These are phyloP conservation scores for Deilephila elpenor DNA, from an alignment of 2,888 invertebrate species.

Conservation along the genomic window DNA sequence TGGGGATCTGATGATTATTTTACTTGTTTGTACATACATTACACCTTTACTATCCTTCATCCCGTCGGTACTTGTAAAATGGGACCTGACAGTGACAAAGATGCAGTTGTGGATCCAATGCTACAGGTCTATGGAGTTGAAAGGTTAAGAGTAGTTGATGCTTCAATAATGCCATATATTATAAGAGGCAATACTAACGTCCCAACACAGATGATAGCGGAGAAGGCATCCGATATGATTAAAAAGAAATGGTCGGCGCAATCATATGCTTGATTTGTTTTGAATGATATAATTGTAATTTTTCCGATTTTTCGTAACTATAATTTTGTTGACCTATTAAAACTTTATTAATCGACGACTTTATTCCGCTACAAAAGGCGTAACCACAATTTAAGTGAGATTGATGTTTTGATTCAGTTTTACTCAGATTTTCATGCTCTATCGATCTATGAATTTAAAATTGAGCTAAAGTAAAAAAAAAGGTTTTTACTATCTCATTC, in stretches of 20 bases:
- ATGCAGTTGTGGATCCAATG: slow-evolving; percentile 87
- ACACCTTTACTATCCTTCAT: slow-evolving; percentile 89
- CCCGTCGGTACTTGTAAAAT: slow-evolving; percentile 89
- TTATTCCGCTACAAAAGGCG: too few species aligned
- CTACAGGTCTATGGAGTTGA: slow-evolving; percentile 86
- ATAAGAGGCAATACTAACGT: slow-evolving; percentile 92
- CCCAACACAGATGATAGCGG: slow-evolving; percentile 93
- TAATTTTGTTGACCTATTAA: too few species aligned
- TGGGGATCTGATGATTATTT: slow-evolving; percentile 88
- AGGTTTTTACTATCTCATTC: too few species aligned
- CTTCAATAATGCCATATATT: slow-evolving; percentile 87
- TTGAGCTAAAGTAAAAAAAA: too few species aligned
- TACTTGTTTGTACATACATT: slow-evolving; percentile 86
- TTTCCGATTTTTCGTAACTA: too few species aligned
- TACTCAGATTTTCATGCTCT: too few species aligned
- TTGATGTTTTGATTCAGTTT: too few species aligned
- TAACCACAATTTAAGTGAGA: too few species aligned
- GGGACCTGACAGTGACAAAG: slow-evolving; percentile 86
- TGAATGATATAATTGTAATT: too few species aligned
- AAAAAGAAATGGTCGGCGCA: slow-evolving; percentile 12
- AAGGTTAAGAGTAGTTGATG: slow-evolving; percentile 87
- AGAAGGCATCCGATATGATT: slow-evolving; percentile 82
- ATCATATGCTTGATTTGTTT: too few species aligned
- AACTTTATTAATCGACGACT: too few species aligned
- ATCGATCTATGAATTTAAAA: too few species aligned